A percentile compares a stretch with the other conserved stretches of the same genome.
Evolutionary conservation across 1,140 invertebrate species (phyloP).

Genomic region (Drusus annulatus): DNA sequence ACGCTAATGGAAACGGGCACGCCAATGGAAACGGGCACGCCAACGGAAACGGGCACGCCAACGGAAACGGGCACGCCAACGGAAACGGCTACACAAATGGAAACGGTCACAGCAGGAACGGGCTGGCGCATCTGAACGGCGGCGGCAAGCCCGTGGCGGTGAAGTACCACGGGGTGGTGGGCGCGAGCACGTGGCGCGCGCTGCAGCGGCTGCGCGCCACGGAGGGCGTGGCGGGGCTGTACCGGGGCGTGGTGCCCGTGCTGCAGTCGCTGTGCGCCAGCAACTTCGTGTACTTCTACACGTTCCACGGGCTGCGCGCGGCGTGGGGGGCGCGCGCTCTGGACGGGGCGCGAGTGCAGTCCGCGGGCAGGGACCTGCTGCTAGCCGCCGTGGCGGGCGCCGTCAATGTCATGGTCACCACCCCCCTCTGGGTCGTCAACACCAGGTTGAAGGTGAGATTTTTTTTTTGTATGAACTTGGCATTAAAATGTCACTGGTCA

Average conservation of each 20-base stretch:
- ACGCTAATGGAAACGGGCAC: constrained; percentile 21
- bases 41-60: constrained; percentile 26
- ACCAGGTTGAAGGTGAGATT: constrained; percentile 83
- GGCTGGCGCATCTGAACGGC: not conserved
- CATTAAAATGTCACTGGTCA: too few species aligned
- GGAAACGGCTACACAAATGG: constrained; percentile 14
- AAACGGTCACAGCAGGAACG: not conserved
- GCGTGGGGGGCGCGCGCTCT: constrained; percentile 62
- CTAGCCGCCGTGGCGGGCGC: constrained; percentile 86
- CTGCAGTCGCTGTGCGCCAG: constrained; percentile 87
- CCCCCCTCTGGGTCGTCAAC: constrained; percentile 93
- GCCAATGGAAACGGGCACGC: constrained; percentile 15
- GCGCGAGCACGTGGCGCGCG: constrained; percentile 67
- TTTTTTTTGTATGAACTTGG: too few species aligned
- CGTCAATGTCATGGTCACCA: constrained; percentile 88
- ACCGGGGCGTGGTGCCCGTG: constrained; percentile 87
- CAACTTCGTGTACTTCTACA: constrained; percentile 95
- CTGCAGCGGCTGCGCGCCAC: constrained; percentile 76
- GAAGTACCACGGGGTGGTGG: constrained; percentile 22
- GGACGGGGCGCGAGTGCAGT: constrained; percentile 66
- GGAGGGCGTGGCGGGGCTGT: constrained; percentile 83
- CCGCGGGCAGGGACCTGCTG: constrained; percentile 82
- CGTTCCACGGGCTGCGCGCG: constrained; percentile 87
- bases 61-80: constrained; percentile 24
- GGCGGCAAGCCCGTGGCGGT: constrained; percentile 1